Evolutionary conservation across 2,797 vertebrate genomes (phyloP), one percentile per base, ranked within the genome.

Genomic region (Sebastes paucispinis): DNA sequence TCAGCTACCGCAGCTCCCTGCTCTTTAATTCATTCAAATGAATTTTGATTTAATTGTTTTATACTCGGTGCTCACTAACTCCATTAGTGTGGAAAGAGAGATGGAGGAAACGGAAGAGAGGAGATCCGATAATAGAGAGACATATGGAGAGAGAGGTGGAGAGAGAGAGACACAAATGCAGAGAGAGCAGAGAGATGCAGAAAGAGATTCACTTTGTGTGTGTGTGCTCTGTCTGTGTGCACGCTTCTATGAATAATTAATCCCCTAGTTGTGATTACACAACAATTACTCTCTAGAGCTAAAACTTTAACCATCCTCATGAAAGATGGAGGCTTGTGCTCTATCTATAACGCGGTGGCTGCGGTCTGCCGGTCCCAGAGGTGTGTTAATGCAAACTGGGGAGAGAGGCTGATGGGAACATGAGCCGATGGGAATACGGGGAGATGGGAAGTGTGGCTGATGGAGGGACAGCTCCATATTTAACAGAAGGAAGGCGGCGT

Each of bases 11-110:
- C 86, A 73, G 81, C 82, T 86, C 81, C 80, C 86, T 78, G 73
- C 85, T 88, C 89, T 89, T 93, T 90, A 92, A 94, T 93, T 92
- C 91, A 92, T 92, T 91, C 87, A 90, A 93, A 93, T 93, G 84
- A 91, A 90, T 93, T 90, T 93, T 68, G 74, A 86, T 94, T 92
- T 93, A 91, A 93, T 93, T 93, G 91, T 92, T 92, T 92, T 75
- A 89, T 92, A 89, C 87, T 86, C 60, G n/a, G 83, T 59, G 84
- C 88, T 91, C 89, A 75, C 84, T 86, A 88, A 92, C 91, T 90
- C 84, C 83, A 93, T 93, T 91, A 93, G 89, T 60, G 73, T 83
- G 80, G 83, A 86, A 80, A 86, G 64, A 62, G 68, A 47, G 70
- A 47, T 54, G 25, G 59, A 66, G 65, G 47, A 8, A 66, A 71